phyloP scores from a whole-genome alignment of 2,888 invertebrate genomes.

The Tiphia femorata region DNA sequence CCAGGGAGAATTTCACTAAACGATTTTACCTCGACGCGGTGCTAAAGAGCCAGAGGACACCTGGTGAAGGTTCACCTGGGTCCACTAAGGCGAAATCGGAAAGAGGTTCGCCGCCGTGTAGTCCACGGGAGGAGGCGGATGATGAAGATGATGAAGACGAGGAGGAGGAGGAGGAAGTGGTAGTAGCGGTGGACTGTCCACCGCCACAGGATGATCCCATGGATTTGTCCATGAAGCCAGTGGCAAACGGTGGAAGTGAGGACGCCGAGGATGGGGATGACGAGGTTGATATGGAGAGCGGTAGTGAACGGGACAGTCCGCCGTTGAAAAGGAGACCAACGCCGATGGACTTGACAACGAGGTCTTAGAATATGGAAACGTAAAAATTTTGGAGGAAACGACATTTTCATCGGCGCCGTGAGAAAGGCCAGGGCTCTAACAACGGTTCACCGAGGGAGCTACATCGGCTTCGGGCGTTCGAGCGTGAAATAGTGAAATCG shows the following conservation, averaged over 20 bases:
- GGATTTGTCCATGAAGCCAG: conserved; percentile 82
- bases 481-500: conserved; percentile 3
- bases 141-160: background rate
- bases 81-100: conserved; percentile 43
- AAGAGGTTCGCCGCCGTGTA: conserved; percentile 65
- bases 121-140: conserved; percentile 70
- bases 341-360: conserved; percentile 58
- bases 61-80: conserved; percentile 50
- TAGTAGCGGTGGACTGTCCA: conserved; percentile 48
- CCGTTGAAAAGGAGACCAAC: conserved; percentile 69
- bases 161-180: too few species aligned
- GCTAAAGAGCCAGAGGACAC: conserved; percentile 78
- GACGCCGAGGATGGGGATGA: conserved; percentile 70
- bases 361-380: too few species aligned
- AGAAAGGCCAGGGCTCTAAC: background rate
- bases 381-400: too few species aligned
- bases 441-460: background rate
- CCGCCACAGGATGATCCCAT: conserved; percentile 82
- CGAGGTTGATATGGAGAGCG: conserved; percentile 64
- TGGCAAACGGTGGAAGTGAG: conserved; percentile 59
- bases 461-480: background rate
- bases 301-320: conserved; percentile 69
- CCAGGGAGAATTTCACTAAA: conserved; percentile 77
- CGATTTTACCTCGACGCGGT: conserved; percentile 83
- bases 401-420: background rate